phyloP scores from a whole-genome alignment of 2,797 vertebrate genomes.

The Ctenochaetus hawaiiensis region DNA sequence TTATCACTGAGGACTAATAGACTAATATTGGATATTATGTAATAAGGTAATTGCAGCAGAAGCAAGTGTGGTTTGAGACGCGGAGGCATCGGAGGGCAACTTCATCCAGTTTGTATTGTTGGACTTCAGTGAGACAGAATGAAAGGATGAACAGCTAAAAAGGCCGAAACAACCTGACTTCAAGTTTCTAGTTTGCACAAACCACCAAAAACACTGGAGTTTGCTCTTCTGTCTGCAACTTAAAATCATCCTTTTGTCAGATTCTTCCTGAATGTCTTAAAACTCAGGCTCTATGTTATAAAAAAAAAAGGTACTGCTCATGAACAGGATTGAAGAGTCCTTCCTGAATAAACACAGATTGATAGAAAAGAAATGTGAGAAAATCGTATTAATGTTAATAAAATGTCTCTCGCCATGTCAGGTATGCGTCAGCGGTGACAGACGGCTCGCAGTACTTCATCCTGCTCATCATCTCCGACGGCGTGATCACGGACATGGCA shows the following conservation, averaged over 20 bases:
- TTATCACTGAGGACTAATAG: conserved; percentile 34
- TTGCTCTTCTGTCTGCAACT: background rate
- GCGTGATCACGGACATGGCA: conserved; percentile 99
- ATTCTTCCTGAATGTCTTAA: background rate
- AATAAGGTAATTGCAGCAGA: conserved; percentile 22
- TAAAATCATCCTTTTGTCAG: background rate
- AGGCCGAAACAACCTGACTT: background rate
- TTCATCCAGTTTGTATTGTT: conserved; percentile 18
- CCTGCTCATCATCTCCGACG: conserved; percentile 97
- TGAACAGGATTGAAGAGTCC: background rate
- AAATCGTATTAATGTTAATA: background rate
- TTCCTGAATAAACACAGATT: background rate
- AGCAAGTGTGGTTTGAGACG: background rate
- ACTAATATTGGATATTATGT: conserved; percentile 28
- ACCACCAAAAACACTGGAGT: background rate
- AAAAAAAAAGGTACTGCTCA: background rate
- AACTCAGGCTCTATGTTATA: background rate
- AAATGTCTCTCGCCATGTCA: conserved; percentile 58
- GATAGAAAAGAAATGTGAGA: background rate
- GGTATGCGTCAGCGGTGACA: conserved; percentile 95
- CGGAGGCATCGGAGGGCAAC: background rate
- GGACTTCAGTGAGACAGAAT: background rate
- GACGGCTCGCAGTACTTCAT: conserved; percentile 99
- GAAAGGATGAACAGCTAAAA: background rate
- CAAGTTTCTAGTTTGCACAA: no score